A percentile compares a stretch with the other conserved stretches of the same genome.
Conservation (phyloP, 2,113 vertebrate genomes). For the Ptyas mucosa region DNA sequence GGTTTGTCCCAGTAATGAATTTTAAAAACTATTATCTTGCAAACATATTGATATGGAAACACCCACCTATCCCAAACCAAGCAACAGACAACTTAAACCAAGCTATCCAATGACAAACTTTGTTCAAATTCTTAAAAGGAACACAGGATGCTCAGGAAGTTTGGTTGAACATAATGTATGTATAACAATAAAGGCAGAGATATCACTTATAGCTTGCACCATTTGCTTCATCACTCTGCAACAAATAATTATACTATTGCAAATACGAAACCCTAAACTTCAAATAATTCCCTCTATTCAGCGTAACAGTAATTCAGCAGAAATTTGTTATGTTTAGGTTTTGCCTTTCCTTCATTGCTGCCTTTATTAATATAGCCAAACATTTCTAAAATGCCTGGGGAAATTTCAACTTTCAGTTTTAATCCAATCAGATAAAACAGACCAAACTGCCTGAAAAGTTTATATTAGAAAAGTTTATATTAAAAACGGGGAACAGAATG, state of each 20-base stretch:
- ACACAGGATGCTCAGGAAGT: accelerated
- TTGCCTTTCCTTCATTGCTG: background rate
- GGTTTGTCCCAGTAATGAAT: background rate
- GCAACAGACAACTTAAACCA: background rate
- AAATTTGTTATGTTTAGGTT: accelerated
- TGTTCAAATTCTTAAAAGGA: background rate
- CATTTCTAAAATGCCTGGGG: background rate
- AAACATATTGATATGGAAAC: background rate
- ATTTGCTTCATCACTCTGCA: background rate
- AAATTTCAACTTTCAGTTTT: background rate
- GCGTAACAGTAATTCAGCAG: accelerated
- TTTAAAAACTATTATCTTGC: background rate
- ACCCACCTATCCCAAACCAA: background rate
- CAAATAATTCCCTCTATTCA: background rate
- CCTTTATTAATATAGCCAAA: background rate
- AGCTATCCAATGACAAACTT: background rate
- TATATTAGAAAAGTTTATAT: background rate
- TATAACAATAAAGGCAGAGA: background rate
- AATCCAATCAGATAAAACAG: background rate
- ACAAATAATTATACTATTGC: background rate
- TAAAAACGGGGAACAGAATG: background rate
- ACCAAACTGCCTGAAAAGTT: background rate
- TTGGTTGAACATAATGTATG: slow-evolving; percentile 4
- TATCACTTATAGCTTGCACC: background rate
- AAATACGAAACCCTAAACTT: background rate